phyloP scores from a whole-genome alignment of 1,140 invertebrate species.

The Apis laboriosa region DNA sequence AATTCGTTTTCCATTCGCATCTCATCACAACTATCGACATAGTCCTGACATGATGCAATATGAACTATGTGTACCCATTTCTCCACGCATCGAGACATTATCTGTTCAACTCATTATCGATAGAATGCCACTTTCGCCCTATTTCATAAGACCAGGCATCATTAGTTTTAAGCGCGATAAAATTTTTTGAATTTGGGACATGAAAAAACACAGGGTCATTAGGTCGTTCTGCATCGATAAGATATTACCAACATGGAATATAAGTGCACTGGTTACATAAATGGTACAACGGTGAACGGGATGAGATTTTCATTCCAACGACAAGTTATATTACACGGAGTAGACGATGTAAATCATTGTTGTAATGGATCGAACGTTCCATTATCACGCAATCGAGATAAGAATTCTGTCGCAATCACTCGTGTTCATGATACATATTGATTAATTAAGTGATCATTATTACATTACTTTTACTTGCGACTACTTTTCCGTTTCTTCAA shows the following conservation, averaged over 20 bases:
- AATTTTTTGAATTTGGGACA: conserved; percentile 69
- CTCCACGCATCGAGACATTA: conserved; percentile 26
- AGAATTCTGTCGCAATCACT: conserved; percentile 19
- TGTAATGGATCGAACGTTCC: background rate
- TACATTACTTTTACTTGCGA: background rate
- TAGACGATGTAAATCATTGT: conserved; percentile 32
- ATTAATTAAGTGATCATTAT: conserved; percentile 18
- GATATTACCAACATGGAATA: conserved; percentile 67
- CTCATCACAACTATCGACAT: background rate
- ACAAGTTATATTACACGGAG: background rate
- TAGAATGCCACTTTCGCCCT: conserved; percentile 35
- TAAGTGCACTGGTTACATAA: conserved; percentile 71
- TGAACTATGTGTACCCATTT: background rate
- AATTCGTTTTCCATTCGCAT: background rate
- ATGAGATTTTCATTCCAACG: conserved; percentile 28
- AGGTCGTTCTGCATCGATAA: conserved; percentile 68
- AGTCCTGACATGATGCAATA: conserved; percentile 21
- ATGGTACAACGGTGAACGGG: conserved; percentile 10
- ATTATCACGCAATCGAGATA: conserved; percentile 31
- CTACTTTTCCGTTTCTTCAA: background rate
- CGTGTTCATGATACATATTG: background rate
- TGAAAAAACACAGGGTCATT: conserved; percentile 69
- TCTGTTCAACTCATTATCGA: conserved; percentile 45
- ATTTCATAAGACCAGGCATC: conserved; percentile 52
- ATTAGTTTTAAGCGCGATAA: conserved; percentile 40